Evolutionary conservation across 1,140 invertebrate genomes (phyloP).

Genomic region (Bursaphelenchus mucronatus): DNA sequence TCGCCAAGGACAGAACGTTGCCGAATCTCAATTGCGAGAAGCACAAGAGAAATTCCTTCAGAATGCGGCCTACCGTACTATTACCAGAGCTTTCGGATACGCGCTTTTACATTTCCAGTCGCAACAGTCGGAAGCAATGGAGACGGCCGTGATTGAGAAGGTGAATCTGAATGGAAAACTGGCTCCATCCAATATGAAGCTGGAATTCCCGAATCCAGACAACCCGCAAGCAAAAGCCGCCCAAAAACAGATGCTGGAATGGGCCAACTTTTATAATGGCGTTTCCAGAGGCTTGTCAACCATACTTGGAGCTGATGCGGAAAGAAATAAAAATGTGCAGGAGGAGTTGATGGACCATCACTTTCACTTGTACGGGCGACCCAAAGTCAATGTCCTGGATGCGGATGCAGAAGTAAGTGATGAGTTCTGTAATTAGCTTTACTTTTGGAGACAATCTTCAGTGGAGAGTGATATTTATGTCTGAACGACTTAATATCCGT

Average conservation of each 20-base stretch:
- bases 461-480: too few relatives aligned
- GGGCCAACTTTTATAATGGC: slow-evolving; percentile 44
- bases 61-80: slow-evolving; percentile 30
- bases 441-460: too few relatives aligned
- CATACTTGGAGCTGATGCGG: neutral
- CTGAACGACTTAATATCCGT: too few relatives aligned
- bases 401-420: too few relatives aligned
- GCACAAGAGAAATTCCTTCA: slow-evolving; percentile 43
- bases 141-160: slow-evolving; percentile 6
- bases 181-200: slow-evolving; percentile 33
- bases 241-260: slow-evolving; percentile 39
- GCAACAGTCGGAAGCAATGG: slow-evolving; percentile 28
- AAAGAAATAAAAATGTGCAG: too few relatives aligned
- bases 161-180: slow-evolving; percentile 44
- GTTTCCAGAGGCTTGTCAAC: slow-evolving; percentile 33
- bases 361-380: too few relatives aligned
- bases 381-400: too few relatives aligned
- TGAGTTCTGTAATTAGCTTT: too few relatives aligned
- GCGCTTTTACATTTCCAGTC: slow-evolving; percentile 37
- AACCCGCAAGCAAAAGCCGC: slow-evolving; percentile 8
- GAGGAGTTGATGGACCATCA: too few relatives aligned
- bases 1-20: neutral
- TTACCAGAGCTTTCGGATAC: slow-evolving; percentile 39
- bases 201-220: slow-evolving; percentile 38
- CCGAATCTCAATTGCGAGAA: slow-evolving; percentile 37